Evolutionary conservation across 2,113 vertebrate species (phyloP), one percentile per base, ranked within the genome.

Genomic region (Phylloscopus trochiloides): DNA sequence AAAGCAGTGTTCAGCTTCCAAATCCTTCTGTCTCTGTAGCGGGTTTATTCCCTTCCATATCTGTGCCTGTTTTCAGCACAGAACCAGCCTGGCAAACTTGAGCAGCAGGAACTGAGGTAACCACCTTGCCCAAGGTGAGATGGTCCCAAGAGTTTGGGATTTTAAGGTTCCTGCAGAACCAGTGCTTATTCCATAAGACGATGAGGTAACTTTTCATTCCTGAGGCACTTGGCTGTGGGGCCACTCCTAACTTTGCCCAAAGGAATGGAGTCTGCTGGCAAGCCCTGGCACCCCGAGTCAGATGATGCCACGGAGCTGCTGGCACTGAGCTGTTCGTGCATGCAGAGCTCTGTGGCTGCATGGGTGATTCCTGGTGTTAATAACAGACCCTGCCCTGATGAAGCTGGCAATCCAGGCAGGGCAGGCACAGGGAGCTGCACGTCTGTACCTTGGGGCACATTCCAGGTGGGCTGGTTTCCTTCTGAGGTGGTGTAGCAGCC

Each of bases 61-160:
- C 65, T 31, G 11, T 71, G 77, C 80, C 72, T 80, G 28, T 83
- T 96, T 58, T 79, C 92, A 88, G 72, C 74, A 48, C 25, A 92
- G 88, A 97, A 52, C 74, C 92, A 81, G 86, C n/a, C 94, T 94
- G 88, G 70, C 89, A 95, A 97, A 98, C 96, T 97, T 95, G n/a
- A 89, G 80, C 96, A 96, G 95, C 92, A 93, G 94, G 76, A 96
- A 95, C 92, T 91, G 95, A 97, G 80, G 86, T 74, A 82, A 62
- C 94, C 95, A 93, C 96, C 95, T 97, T 94, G 93, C 86, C 96
- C 97, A 97, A 97, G 97, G 97, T 97, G 97, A 96, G 83, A 67
- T 19, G 40, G n/a, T 72, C n/a, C 43, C 14, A 26, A 48, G 59
- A 80, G 91, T 79, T 96, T 78, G 47, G 70, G 32, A 40, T 68